These are phyloP conservation scores for Epiblema foenella DNA, from an alignment of 2,888 invertebrate genomes.

Conservation along the genomic window DNA sequence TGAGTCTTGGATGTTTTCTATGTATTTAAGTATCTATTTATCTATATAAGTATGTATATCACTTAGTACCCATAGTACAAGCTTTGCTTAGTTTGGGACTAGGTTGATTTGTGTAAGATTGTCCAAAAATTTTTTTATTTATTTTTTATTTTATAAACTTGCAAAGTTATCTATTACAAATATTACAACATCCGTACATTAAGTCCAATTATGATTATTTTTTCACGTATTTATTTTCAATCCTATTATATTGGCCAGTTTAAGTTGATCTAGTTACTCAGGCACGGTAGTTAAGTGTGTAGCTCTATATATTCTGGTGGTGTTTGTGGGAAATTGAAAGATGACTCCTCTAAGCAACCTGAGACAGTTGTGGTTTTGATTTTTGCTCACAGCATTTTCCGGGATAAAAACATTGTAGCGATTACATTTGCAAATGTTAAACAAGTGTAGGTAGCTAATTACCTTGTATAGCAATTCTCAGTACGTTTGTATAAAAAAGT, in stretches of 20 bases:
- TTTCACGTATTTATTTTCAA: background rate
- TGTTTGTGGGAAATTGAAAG: background rate
- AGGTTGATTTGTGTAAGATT: no score
- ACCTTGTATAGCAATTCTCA: no score
- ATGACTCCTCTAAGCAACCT: constrained; percentile 3
- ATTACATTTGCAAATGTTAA: background rate
- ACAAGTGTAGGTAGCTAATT: background rate
- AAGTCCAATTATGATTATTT: background rate
- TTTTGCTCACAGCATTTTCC: background rate
- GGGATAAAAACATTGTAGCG: background rate
- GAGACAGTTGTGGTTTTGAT: background rate
- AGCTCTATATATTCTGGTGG: background rate
- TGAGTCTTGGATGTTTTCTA: no score
- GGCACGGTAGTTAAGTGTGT: background rate
- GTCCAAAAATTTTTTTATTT: no score
- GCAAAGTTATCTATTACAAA: no score
- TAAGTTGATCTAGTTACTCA: background rate
- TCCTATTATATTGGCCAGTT: background rate
- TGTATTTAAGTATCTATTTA: no score
- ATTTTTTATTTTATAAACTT: no score
- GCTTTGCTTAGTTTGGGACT: no score
- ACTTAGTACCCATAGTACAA: no score
- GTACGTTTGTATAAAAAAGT: no score
- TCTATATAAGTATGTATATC: no score
- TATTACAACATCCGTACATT: background rate